Conservation (phyloP, 2,797 vertebrate species). For the Tolypeutes matacus region DNA sequence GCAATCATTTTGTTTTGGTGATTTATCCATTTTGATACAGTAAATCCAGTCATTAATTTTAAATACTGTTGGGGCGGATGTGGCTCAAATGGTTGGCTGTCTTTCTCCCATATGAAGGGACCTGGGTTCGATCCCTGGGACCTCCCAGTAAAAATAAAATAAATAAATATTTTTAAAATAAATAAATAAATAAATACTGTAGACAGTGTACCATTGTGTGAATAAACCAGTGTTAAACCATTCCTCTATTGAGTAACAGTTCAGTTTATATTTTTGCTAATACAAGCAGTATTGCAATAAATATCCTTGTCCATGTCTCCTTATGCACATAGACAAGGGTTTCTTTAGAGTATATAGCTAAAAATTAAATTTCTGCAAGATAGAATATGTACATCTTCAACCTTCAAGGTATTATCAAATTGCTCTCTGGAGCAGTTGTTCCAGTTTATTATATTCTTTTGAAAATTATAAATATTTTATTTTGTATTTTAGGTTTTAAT, state of each 20-base stretch:
- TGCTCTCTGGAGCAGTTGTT: background rate
- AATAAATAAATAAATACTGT: background rate
- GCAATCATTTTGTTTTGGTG: background rate
- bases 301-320: background rate
- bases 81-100: too few relatives aligned
- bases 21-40: background rate
- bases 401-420: background rate
- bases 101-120: too few relatives aligned
- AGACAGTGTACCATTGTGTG: background rate
- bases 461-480: background rate
- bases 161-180: too few relatives aligned
- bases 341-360: background rate
- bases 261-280: background rate
- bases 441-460: background rate
- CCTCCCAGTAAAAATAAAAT: too few relatives aligned
- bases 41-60: background rate
- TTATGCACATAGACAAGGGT: background rate
- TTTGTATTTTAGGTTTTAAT: conserved; percentile 90
- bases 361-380: background rate
- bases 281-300: background rate
- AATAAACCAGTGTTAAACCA: background rate
- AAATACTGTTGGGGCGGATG: too few relatives aligned
- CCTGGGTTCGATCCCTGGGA: too few relatives aligned
- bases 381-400: background rate
- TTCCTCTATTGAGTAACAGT: background rate